Conservation (phyloP, 2,888 invertebrate species). For the Bimastos eiseni region DNA sequence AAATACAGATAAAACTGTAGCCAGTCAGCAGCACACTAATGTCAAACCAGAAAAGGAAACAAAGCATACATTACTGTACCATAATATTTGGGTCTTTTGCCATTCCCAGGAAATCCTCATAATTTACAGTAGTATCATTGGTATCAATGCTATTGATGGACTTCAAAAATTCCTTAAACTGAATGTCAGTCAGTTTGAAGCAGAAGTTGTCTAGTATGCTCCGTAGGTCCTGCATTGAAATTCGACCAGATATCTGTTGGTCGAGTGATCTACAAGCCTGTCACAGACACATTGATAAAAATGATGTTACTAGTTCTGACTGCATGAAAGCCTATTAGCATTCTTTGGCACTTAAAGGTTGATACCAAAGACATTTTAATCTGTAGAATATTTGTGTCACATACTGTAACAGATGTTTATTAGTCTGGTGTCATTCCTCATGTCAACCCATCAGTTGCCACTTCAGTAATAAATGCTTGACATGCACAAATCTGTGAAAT, state of each 20-base stretch:
- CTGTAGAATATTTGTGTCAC: not conserved
- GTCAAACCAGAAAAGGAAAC: not conserved
- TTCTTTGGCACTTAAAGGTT: not conserved
- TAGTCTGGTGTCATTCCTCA: too few species aligned
- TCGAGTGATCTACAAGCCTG: constrained; percentile 59
- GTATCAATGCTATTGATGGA: constrained; percentile 45
- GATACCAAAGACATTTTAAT: too few species aligned
- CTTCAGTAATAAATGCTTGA: too few species aligned
- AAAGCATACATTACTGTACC: not conserved
- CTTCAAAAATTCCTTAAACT: constrained; percentile 52
- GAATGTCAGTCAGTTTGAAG: constrained; percentile 54
- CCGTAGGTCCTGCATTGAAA: constrained; percentile 52
- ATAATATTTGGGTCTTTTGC: constrained; percentile 29
- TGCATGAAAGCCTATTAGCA: not conserved
- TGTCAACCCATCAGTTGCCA: too few species aligned
- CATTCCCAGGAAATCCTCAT: constrained; percentile 50
- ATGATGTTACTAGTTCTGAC: not conserved
- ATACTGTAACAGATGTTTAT: not conserved
- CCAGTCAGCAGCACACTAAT: not conserved
- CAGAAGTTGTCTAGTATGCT: constrained; percentile 57
- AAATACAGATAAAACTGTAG: not conserved
- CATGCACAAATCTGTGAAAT: too few species aligned
- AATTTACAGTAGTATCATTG: constrained; percentile 51
- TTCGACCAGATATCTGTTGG: constrained; percentile 49
- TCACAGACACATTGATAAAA: constrained; percentile 29